Evolutionary conservation across 2,888 invertebrate species (phyloP).

Genomic region (Vannuccia rotundouncinata): DNA sequence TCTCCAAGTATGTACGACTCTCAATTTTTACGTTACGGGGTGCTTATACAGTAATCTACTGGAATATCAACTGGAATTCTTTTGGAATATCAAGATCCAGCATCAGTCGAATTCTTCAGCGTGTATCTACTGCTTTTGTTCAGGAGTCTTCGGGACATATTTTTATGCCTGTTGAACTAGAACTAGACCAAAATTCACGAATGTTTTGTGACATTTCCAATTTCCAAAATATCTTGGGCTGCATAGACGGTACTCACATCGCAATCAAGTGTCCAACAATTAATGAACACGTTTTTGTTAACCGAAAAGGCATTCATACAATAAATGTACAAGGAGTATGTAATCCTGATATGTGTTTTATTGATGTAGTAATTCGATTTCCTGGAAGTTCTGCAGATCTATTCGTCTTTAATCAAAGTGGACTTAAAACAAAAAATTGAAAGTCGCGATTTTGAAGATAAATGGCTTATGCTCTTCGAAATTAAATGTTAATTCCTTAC

Average conservation of each 20-base stretch:
- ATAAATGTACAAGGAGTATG: slow-evolving; percentile 42
- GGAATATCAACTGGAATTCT: no score
- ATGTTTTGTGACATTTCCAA: slow-evolving; percentile 34
- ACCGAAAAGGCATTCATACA: slow-evolving; percentile 43
- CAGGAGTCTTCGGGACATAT: not conserved
- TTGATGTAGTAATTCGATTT: no score
- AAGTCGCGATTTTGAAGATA: no score
- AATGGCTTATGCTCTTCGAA: no score
- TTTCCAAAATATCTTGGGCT: slow-evolving; percentile 44
- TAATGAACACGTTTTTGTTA: slow-evolving; percentile 41
- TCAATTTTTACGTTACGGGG: not conserved
- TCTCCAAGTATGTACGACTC: not conserved
- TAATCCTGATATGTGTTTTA: no score
- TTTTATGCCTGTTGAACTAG: not conserved
- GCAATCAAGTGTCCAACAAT: slow-evolving; percentile 39
- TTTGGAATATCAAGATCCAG: not conserved
- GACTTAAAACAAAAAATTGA: no score
- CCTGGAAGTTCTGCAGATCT: no score
- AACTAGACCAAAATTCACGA: not conserved
- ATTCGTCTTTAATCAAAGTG: no score
- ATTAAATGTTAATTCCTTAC: no score
- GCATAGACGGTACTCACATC: slow-evolving; percentile 44
- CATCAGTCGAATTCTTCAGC: not conserved
- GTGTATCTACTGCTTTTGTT: not conserved
- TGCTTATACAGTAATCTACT: not conserved